Evolutionary conservation across 2,888 invertebrate genomes (phyloP).

Genomic region (Luperina nickerlii): DNA sequence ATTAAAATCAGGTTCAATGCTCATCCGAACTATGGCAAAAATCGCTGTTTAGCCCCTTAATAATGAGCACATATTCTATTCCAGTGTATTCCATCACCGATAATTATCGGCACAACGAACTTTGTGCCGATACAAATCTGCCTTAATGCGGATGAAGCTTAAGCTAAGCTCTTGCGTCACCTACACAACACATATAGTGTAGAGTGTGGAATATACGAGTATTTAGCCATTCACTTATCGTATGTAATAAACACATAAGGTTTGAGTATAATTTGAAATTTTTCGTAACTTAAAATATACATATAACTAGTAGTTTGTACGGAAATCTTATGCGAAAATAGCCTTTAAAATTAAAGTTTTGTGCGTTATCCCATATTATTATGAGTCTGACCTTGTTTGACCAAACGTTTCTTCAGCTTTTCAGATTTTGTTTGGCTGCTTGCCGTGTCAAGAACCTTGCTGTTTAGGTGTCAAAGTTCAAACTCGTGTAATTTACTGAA

Average conservation of each 20-base stretch:
- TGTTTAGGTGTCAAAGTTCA: conserved; percentile 23
- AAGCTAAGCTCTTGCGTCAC: conserved; percentile 17
- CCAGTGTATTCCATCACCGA: too few relatives aligned
- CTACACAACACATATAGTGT: neutral
- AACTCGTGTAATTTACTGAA: neutral
- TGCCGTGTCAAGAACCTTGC: neutral
- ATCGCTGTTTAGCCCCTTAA: neutral
- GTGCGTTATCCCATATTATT: neutral
- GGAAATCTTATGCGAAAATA: conserved; percentile 33
- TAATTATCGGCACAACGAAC: neutral
- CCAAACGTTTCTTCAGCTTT: neutral
- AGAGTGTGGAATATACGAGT: neutral
- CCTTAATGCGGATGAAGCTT: conserved; percentile 36
- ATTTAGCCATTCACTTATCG: conserved; percentile 15
- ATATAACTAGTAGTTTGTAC: conserved; percentile 28
- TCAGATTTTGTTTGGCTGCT: neutral
- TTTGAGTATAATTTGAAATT: conserved; percentile 11
- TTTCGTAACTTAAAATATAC: conserved; percentile 30
- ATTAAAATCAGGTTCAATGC: neutral
- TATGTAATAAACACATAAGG: conserved; percentile 15
- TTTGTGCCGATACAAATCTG: conserved; percentile 42
- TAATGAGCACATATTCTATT: neutral
- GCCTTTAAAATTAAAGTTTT: neutral
- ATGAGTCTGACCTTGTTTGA: conserved; percentile 22
- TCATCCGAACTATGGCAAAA: neutral